Base-by-base conservation (phyloP, 2,797 vertebrate species). In the Paramormyrops hopkinsi region DNA sequence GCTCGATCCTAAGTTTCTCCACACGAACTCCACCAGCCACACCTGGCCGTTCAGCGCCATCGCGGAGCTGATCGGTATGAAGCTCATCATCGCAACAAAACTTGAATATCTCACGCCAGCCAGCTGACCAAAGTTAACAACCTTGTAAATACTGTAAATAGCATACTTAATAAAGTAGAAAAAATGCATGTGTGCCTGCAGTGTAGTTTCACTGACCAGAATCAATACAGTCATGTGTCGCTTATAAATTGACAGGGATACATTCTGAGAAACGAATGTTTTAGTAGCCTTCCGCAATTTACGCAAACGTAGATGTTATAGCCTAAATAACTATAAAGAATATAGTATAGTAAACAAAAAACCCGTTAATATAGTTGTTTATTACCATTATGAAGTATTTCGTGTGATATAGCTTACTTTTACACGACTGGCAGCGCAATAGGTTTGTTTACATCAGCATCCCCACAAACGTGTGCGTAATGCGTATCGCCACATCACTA, bases 11-110 rank as follows among this genome's bases (percentile, higher is more conserved):
- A 98, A 97, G 93, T 99, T 94, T 93, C 95, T 99, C 92, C 97
- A 99, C 89, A 94, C 97, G 91, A 99, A 99, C 93, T 99, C 98
- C 76, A 99, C 98, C 91, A 99, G 98, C 93, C 98, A 99, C 94
- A 99, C 97, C 44, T 97, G 97, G 97, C 97, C 98, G 69, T 99
- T 99, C 95, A 97, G 98, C 62, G 98, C 98, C 73, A 95, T 99
- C 69, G 98, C 98, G 86, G 98, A 99, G 90, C 97, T 99, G 88
- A 97, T 99, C 92, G 98, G 98, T 99, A 96, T 8, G 29, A 48
- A 12, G 79, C 79, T 9, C 19, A 7, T 22, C 17, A 12, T 44
- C 17, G n/a, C 19, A 83, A 17, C 44, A 46, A 22, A 50, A 53
- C 51, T 53, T 53, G 51, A 53, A 53, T 4, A 53, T 53, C 12